phyloP scores from a whole-genome alignment of 2,888 invertebrate genomes.

The Cyrtodaria siliqua region DNA sequence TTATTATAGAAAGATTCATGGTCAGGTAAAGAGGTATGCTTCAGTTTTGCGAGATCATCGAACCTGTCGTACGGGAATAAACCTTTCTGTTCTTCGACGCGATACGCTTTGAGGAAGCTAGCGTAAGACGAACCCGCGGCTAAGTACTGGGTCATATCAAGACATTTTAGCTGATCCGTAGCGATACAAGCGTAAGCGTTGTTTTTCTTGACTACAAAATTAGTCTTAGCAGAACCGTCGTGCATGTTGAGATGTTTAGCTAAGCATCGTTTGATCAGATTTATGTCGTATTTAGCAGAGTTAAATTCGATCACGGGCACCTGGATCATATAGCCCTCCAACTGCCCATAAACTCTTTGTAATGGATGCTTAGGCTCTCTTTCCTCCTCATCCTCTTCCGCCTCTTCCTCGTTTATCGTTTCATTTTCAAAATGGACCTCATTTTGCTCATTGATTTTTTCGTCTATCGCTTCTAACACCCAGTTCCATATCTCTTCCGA shows the following conservation, averaged over 20 bases:
- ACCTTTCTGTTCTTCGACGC: constrained; percentile 27
- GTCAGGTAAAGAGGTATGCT: neutral
- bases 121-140: constrained; percentile 43
- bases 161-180: constrained; percentile 35
- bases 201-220: constrained; percentile 22
- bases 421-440: neutral
- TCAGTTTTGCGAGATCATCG: neutral
- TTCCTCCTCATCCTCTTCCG: neutral
- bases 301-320: constrained; percentile 23
- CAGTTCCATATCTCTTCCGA: constrained; percentile 17
- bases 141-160: constrained; percentile 51
- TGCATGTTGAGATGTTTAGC: constrained; percentile 24
- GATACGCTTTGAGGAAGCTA: constrained; percentile 50
- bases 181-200: constrained; percentile 32
- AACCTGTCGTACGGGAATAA: constrained; percentile 29
- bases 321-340: constrained; percentile 15
- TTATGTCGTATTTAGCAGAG: constrained; percentile 35
- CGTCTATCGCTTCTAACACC: neutral
- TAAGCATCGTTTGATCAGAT: constrained; percentile 27
- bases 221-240: neutral
- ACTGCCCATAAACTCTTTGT: constrained; percentile 14
- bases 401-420: neutral
- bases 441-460: neutral
- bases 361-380: constrained; percentile 3
- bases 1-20: constrained; percentile 17